Evolutionary conservation across 2,797 vertebrate genomes (phyloP), one percentile per base, ranked within the genome.

Genomic region (Girardinus metallicus): DNA sequence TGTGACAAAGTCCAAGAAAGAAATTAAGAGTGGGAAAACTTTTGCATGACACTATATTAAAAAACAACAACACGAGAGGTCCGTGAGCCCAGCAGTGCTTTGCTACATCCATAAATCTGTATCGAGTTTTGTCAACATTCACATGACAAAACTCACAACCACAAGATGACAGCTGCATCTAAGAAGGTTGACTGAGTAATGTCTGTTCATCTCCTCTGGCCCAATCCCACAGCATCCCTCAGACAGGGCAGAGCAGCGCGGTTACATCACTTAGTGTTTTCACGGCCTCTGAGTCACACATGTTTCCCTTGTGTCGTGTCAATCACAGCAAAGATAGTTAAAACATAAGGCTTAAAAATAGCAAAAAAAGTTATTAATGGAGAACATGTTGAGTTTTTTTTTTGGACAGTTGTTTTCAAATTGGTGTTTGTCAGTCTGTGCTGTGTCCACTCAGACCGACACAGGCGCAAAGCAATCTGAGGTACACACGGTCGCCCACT

Each of bases 101-200:
- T 74, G 75, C 76, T 85, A 80, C 60, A 9, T 36, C 53, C 78
- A 83, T 86, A 79, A 80, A 85, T 87, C 86, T 43, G 1, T 36
- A 39, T 75, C 5, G 55, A 64, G 74, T n/a, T 85, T 72, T 76
- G 86, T 81, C 83, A 71, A 81, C 85, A 1, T 76, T 77, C 77
- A 79, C 41, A 16, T 64, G 89, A 76, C 80, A 85, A 71, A 93
- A 91, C 74, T 93, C 88, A 86, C 87, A 89, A 57, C 80, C 64
- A 6, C 81, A 34, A 82, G 78, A 77, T 64, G 76, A 75, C 80
- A 79, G 73, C 44, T 39, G 62, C 85, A 76, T 87, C 83, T 77
- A 84, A 90, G 53, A 73, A 78, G 81, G 85, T 74, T 70, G 2
- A 85, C 79, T 92, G 89, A 88, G 83, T 91, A 87, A 93, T 80